Evolutionary conservation across 64 coral and sea anemone species (phyloP).

Genomic region (Porites australiensis): DNA sequence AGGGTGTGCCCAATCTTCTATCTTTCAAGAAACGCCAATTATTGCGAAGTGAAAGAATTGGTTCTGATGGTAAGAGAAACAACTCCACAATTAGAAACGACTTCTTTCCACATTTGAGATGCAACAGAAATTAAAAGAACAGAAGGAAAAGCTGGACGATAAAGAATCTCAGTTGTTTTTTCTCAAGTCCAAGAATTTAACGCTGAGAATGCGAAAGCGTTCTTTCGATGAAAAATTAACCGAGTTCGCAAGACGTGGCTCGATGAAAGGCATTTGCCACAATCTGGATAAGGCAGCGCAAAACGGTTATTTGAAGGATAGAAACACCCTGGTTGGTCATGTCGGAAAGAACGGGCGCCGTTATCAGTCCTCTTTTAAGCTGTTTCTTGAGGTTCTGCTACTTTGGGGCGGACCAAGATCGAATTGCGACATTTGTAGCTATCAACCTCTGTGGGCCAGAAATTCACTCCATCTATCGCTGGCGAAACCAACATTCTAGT

Average conservation of each 20-base stretch:
- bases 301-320: constrained; percentile 20
- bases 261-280: constrained; percentile 43
- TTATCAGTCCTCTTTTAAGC: constrained; percentile 11
- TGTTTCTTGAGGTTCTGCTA: constrained; percentile 16
- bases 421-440: not conserved
- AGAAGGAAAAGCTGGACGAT: constrained; percentile 14
- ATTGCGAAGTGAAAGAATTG: constrained; percentile 3
- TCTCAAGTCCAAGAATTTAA: not conserved
- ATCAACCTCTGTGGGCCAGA: not conserved
- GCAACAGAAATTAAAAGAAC: not conserved
- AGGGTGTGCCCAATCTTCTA: not conserved
- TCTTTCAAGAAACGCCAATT: constrained; percentile 12
- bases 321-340: constrained; percentile 32
- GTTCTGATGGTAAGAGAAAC: not conserved
- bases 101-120: not conserved
- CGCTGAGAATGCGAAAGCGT: constrained; percentile 1
- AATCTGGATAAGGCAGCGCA: constrained; percentile 45
- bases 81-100: constrained; percentile 19
- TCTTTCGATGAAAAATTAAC: constrained; percentile 28
- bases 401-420: constrained; percentile 7
- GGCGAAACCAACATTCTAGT: not conserved
- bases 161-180: not conserved
- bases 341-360: not conserved
- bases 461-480: not conserved
- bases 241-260: constrained; percentile 27